Conservation (phyloP, 2,113 vertebrate genomes). For the Protobothrops flavoviridis region DNA sequence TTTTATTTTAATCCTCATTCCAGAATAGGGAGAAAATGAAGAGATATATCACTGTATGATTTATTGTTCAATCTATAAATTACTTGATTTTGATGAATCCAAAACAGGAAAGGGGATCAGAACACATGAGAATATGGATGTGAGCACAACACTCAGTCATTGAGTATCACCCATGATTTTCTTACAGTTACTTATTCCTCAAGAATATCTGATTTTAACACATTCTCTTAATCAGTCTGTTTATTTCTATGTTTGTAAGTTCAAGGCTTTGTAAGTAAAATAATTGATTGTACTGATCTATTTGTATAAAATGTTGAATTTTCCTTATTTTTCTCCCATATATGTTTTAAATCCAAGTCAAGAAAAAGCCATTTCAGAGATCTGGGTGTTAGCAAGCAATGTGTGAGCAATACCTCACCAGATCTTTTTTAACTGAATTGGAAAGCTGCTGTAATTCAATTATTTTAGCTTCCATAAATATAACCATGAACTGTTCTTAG, state of each 20-base stretch:
- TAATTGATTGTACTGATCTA: slow-evolving; percentile 34
- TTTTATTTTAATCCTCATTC: background rate
- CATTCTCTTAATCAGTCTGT: slow-evolving; percentile 29
- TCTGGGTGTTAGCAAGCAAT: background rate
- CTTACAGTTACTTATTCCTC: background rate
- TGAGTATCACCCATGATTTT: background rate
- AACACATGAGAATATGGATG: background rate
- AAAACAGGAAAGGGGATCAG: too few relatives aligned
- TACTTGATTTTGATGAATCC: background rate
- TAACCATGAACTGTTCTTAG: background rate
- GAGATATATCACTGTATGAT: background rate
- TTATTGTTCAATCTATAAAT: background rate
- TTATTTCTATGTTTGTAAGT: background rate
- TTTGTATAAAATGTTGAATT: slow-evolving; percentile 42
- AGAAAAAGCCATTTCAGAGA: background rate
- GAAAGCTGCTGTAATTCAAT: background rate
- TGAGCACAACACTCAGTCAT: slow-evolving; percentile 20
- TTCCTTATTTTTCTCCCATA: slow-evolving; percentile 58
- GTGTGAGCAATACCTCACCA: background rate
- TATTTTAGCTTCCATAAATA: background rate
- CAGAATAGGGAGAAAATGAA: background rate
- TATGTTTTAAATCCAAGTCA: slow-evolving; percentile 52
- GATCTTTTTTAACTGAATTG: background rate
- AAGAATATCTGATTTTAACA: background rate
- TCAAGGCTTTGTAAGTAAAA: slow-evolving; percentile 21